Evolutionary conservation across 2,888 invertebrate genomes (phyloP), one percentile per base, ranked within the genome.

Genomic region (Dinocampus coccinellae): DNA sequence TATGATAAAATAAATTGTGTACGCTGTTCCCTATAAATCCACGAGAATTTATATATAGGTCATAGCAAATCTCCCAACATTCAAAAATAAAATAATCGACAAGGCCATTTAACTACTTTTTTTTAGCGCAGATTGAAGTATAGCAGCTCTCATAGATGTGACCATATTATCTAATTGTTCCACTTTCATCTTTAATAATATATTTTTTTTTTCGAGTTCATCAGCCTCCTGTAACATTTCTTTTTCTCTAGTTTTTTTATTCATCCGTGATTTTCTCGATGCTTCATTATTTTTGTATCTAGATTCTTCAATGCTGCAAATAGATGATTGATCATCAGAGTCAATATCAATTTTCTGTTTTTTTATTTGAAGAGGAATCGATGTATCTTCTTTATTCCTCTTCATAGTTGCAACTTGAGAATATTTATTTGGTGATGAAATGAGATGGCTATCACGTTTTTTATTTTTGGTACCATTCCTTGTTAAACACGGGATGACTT

Each of bases 281-380:
- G 94, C 94, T 87, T 93, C 93, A 83, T 94, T 94, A 86, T 94
- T 94, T 84, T 93, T 93, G 82, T 93, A 92, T 69, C 94, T 88
- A 75, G 93, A 89, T 81, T 93, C 92, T 64, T 93, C 89, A 84
- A 94, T 94, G 76, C 89, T 91, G 58, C 85, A 83, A 76, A 90
- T 90, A 7, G 81, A 80, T 42, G 47, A 67, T 11, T 67, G 65
- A 64, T 78, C 75, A 26, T 80, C 80, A 10, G 79, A 80, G 10
- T 80, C 80, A 29, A 76, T 75, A 0, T 82, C 83, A 24, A 72
- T 24, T 52, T 69, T 75, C 20, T 79, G 78, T 58, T 79, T 82
- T 16, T 67, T 77, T 2, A 42, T 73, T 4, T 75, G 60, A 53
- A 52, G 16, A 36, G 55, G 52, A 9, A 13, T n/a, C 11, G 6